These are phyloP conservation scores for Caenorhabditis tropicalis DNA, from an alignment of 1,140 invertebrate genomes.

Conservation along the genomic window DNA sequence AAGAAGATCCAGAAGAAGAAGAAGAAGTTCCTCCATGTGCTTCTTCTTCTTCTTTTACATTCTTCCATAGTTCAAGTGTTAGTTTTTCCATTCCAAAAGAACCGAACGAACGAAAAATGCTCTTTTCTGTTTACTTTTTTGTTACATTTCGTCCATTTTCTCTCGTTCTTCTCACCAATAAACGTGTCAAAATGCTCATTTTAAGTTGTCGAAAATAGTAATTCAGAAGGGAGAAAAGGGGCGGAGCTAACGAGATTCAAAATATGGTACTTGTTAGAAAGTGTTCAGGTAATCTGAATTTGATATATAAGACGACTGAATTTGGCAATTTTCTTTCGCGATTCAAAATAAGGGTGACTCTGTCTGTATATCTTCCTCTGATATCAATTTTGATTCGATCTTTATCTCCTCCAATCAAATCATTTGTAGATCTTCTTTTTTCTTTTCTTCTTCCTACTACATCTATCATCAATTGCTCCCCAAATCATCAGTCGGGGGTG, in stretches of 20 bases:
- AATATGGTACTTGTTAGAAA: too few relatives aligned
- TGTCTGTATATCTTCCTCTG: background rate
- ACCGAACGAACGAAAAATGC: background rate
- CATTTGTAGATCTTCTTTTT: constrained; percentile 5
- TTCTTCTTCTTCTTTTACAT: too few relatives aligned
- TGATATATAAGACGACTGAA: too few relatives aligned
- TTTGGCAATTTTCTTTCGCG: too few relatives aligned
- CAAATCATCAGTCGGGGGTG: constrained; percentile 22
- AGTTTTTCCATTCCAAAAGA: background rate
- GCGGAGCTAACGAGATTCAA: too few relatives aligned
- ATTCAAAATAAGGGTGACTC: too few relatives aligned
- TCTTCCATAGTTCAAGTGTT: background rate
- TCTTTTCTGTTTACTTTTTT: constrained; percentile 12
- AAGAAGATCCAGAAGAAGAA: background rate
- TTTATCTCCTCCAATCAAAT: background rate
- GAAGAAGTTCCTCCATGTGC: constrained; percentile 41
- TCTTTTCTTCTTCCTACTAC: background rate
- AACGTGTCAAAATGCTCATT: constrained; percentile 23
- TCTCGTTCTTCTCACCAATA: background rate
- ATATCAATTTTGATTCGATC: background rate
- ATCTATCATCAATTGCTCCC: constrained; percentile 35
- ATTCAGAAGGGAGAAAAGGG: background rate
- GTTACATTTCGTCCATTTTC: too few relatives aligned
- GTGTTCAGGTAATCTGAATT: too few relatives aligned
- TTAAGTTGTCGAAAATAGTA: background rate